A percentile compares a stretch with the other conserved stretches of the same genome.
Conservation (phyloP, 2,797 vertebrate species). For the Gila robusta region DNA sequence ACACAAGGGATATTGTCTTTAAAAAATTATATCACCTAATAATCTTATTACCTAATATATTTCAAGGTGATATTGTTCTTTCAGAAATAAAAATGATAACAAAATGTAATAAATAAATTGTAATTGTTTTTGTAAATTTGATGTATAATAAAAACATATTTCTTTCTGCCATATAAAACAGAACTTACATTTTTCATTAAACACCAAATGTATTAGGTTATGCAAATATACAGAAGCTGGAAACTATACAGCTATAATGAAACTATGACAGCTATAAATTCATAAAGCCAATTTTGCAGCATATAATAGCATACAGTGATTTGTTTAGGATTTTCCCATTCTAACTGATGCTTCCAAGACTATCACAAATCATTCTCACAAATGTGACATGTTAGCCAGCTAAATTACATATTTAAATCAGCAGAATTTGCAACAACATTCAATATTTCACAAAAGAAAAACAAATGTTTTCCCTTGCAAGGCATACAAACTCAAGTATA, state of each 20-base stretch:
- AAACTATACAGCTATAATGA: conserved; percentile 17
- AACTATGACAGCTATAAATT: conserved; percentile 4
- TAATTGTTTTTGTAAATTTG: neutral
- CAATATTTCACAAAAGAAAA: conserved; percentile 1
- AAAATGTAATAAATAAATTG: neutral
- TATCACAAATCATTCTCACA: conserved; percentile 2
- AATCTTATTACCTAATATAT: neutral
- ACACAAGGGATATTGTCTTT: neutral
- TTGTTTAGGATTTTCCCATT: conserved; percentile 8
- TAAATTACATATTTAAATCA: conserved; percentile 20
- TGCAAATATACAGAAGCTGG: conserved; percentile 13
- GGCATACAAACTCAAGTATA: neutral
- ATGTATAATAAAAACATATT: neutral
- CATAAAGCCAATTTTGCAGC: neutral
- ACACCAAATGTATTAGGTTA: conserved; percentile 2
- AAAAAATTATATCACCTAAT: neutral
- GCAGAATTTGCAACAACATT: neutral
- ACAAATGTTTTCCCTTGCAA: neutral
- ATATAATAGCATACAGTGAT: neutral
- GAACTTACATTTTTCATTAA: conserved; percentile 3
- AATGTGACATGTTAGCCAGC: neutral
- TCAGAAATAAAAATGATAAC: neutral
- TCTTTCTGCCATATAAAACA: neutral
- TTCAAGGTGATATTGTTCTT: neutral
- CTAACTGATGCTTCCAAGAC: neutral